phyloP scores from a whole-genome alignment of 2,888 invertebrate genomes.

The Stenurella melanura region DNA sequence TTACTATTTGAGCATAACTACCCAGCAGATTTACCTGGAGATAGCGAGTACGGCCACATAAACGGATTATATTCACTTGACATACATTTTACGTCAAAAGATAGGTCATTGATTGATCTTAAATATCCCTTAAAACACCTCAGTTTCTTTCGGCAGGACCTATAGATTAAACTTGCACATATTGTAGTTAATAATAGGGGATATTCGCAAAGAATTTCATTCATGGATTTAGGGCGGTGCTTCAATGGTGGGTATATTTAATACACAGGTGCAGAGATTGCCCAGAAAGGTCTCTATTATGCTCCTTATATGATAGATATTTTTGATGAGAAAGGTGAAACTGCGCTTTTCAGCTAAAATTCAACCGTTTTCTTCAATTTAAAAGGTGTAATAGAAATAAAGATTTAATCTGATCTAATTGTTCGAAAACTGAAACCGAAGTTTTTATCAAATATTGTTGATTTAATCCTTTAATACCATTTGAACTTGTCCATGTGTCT shows the following conservation, averaged over 20 bases:
- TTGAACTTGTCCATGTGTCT: too few relatives aligned
- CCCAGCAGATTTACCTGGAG: constrained; percentile 48
- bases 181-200: constrained; percentile 11
- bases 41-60: constrained; percentile 34
- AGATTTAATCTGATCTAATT: too few relatives aligned
- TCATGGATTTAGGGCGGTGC: constrained; percentile 28
- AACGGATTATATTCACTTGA: constrained; percentile 38
- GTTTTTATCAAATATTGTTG: too few relatives aligned
- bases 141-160: background rate
- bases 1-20: constrained; percentile 14
- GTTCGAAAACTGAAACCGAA: too few relatives aligned
- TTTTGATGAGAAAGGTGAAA: constrained; percentile 7
- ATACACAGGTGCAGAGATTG: constrained; percentile 25
- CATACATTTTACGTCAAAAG: constrained; percentile 35
- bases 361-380: too few relatives aligned
- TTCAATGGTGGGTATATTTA: constrained; percentile 15
- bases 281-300: constrained; percentile 15
- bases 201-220: constrained; percentile 25
- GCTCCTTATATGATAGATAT: background rate
- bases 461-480: too few relatives aligned
- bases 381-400: too few relatives aligned
- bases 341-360: background rate
- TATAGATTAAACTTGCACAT: constrained; percentile 13
- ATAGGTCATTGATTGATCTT: constrained; percentile 19
- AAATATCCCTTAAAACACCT: constrained; percentile 7